Evolutionary conservation across 1,140 invertebrate genomes (phyloP).

Genomic region (Aleiodes sp.): DNA sequence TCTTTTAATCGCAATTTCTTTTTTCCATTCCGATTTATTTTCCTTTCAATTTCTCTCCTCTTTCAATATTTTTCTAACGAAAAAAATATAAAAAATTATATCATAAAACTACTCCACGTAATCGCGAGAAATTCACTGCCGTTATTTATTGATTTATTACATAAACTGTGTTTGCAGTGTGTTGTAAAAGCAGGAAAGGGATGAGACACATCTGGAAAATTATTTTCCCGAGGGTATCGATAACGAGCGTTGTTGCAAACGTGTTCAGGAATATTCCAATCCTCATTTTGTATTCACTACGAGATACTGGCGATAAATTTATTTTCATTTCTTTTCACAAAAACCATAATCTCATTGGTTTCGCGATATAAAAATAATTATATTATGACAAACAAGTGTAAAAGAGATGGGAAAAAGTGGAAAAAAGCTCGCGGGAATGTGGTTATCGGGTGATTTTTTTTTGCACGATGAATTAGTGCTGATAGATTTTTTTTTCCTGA

Average conservation of each 20-base stretch:
- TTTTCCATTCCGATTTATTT: too few species aligned
- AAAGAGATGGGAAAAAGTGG: too few species aligned
- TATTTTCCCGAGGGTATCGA: constrained; percentile 25
- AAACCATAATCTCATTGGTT: not conserved
- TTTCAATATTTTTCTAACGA: too few species aligned
- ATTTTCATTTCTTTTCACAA: not conserved
- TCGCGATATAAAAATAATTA: constrained; percentile 5
- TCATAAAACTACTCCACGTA: not conserved
- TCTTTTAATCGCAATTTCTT: too few species aligned
- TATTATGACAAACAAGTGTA: too few species aligned
- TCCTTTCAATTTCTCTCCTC: too few species aligned
- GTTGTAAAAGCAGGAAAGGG: not conserved
- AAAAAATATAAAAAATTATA: too few species aligned
- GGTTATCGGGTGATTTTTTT: too few species aligned
- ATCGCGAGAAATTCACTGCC: not conserved
- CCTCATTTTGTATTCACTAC: constrained; percentile 22
- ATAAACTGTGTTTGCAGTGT: not conserved
- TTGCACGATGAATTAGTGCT: too few species aligned
- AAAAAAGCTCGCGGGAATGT: too few species aligned
- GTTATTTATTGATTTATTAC: constrained; percentile 14
- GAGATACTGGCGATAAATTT: not conserved
- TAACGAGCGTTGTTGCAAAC: constrained; percentile 23
- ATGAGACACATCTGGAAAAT: constrained; percentile 13
- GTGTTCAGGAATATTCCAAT: constrained; percentile 24
- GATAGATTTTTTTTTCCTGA: too few species aligned